phyloP scores from a whole-genome alignment of 2,797 vertebrate genomes.

The Stomatorhinus walkeri region DNA sequence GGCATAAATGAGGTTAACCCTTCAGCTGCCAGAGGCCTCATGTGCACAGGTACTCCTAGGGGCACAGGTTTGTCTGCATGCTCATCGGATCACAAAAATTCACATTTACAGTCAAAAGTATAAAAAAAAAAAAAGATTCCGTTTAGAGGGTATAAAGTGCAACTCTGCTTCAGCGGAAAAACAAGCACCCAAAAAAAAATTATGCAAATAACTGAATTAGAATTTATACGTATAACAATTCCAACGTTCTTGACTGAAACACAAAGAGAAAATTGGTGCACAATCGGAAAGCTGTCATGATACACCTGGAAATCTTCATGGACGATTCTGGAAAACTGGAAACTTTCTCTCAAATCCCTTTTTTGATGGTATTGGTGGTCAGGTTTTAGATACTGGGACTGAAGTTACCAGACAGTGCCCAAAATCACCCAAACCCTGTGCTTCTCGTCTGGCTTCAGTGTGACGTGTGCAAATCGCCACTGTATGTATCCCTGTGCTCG shows the following conservation, averaged over 20 bases:
- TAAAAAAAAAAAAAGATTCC: background rate
- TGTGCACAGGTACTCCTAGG: constrained; percentile 15
- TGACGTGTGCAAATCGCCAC: background rate
- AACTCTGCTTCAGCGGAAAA: background rate
- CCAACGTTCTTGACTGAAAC: background rate
- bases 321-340: background rate
- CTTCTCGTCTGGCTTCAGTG: background rate
- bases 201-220: background rate
- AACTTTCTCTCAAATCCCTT: background rate
- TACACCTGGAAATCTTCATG: background rate
- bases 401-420: background rate
- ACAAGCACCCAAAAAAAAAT: background rate
- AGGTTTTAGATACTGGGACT: background rate
- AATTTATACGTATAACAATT: background rate
- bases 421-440: background rate
- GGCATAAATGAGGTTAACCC: constrained; percentile 42
- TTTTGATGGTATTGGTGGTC: background rate
- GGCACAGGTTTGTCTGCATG: background rate
- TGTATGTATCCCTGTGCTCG: background rate
- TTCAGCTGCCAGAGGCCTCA: constrained; percentile 37
- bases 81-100: background rate
- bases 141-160: background rate
- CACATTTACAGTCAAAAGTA: background rate
- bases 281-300: background rate
- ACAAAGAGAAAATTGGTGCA: background rate